These are phyloP conservation scores for Synergus umbraculus DNA, from an alignment of 2,888 invertebrate species.

Conservation along the genomic window DNA sequence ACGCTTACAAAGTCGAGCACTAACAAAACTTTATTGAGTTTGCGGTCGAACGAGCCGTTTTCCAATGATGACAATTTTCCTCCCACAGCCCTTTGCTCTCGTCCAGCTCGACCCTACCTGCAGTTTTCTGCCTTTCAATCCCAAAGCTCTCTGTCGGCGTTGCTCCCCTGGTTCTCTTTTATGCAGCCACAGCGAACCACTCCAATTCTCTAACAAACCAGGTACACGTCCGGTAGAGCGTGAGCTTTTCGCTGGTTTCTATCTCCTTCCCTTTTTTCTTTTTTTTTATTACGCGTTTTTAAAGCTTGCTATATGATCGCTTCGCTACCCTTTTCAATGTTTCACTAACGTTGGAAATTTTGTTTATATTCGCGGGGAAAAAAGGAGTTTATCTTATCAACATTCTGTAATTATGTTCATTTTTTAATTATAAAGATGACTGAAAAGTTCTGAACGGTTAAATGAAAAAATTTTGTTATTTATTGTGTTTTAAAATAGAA, in stretches of 20 bases:
- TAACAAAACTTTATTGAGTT: constrained; percentile 75
- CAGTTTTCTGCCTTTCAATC: too few species aligned
- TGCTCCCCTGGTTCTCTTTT: too few species aligned
- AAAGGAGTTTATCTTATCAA: neutral
- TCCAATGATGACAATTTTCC: constrained; percentile 68
- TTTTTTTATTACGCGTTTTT: neutral
- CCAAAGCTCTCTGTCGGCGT: too few species aligned
- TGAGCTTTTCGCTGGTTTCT: neutral
- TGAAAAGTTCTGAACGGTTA: too few species aligned
- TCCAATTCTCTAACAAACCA: neutral
- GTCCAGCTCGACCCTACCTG: neutral
- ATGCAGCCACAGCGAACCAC: neutral
- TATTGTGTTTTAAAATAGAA: too few species aligned
- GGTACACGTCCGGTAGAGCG: neutral
- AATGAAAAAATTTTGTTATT: too few species aligned
- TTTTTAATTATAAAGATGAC: too few species aligned
- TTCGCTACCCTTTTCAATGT: neutral
- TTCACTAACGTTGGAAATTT: neutral
- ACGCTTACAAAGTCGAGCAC: constrained; percentile 56
- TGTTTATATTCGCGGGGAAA: neutral
- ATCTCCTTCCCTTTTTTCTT: neutral
- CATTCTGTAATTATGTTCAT: neutral
- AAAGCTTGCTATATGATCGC: neutral
- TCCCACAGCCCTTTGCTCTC: neutral
- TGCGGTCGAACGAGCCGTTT: constrained; percentile 71